Conservation (phyloP, 2,888 invertebrate genomes). For the Sepioteuthis lessoniana region DNA sequence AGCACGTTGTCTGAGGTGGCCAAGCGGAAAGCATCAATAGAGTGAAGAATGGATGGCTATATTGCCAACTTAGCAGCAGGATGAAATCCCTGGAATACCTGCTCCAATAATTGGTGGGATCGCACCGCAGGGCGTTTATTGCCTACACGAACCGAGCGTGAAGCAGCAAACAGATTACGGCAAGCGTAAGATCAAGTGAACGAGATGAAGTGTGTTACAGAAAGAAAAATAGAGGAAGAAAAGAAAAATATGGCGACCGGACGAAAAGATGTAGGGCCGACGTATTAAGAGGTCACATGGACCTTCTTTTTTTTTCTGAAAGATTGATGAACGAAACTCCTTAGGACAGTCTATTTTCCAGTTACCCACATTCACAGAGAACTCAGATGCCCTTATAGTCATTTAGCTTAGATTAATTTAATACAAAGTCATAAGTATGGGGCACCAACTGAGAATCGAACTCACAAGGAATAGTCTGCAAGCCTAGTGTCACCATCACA, state of each 20-base stretch:
- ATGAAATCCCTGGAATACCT: not conserved
- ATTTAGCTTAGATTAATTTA: too few relatives aligned
- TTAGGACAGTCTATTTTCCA: not conserved
- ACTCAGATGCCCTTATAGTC: not conserved
- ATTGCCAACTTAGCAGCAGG: conserved; percentile 3
- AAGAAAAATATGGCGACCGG: not conserved
- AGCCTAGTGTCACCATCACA: too few relatives aligned
- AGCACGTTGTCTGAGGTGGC: not conserved
- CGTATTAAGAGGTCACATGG: not conserved
- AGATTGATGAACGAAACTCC: not conserved
- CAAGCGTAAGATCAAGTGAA: not conserved
- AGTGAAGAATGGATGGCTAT: not conserved
- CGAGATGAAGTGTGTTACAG: not conserved
- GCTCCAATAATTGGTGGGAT: not conserved
- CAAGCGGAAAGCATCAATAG: conserved; percentile 16
- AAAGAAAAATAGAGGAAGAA: not conserved
- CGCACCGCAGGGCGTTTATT: not conserved
- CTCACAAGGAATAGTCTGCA: too few relatives aligned
- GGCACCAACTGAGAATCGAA: too few relatives aligned
- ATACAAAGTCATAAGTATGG: too few relatives aligned
- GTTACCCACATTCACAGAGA: not conserved
- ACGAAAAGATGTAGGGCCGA: not conserved
- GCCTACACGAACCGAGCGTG: not conserved
- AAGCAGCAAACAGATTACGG: not conserved
- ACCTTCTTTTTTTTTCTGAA: not conserved